Evolutionary conservation across 2,888 invertebrate genomes (phyloP).

Genomic region (Drosophila mulleri): DNA sequence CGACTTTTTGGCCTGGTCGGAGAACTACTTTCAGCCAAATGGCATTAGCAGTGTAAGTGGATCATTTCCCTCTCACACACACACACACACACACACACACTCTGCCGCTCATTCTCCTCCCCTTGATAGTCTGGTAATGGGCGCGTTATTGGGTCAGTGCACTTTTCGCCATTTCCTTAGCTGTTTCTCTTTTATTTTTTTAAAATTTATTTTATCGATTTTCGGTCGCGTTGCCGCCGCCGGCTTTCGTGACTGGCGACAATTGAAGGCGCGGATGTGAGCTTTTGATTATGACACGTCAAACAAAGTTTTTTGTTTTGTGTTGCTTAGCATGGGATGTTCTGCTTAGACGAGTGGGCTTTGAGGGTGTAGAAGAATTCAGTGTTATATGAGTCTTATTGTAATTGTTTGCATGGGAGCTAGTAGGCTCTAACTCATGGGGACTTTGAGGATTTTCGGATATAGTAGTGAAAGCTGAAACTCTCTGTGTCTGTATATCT

Average conservation of each 20-base stretch:
- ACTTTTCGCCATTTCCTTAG: slow-evolving; percentile 47
- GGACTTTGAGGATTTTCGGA: background rate
- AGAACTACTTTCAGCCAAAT: slow-evolving; percentile 82
- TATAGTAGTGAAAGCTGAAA: background rate
- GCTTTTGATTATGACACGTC: slow-evolving; percentile 78
- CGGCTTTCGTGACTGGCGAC: slow-evolving; percentile 66
- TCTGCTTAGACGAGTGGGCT: background rate
- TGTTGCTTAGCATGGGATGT: slow-evolving; percentile 22
- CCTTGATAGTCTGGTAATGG: slow-evolving; percentile 30
- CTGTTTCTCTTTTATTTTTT: background rate
- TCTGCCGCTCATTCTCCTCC: too few relatives aligned
- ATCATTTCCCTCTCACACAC: background rate
- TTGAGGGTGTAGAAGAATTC: background rate
- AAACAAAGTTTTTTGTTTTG: slow-evolving; percentile 23
- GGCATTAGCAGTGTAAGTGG: slow-evolving; percentile 83
- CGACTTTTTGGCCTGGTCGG: slow-evolving; percentile 82
- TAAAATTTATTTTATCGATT: slow-evolving; percentile 73
- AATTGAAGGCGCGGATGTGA: slow-evolving; percentile 72
- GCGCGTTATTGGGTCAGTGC: slow-evolving; percentile 74
- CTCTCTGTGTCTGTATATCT: background rate
- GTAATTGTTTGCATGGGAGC: background rate
- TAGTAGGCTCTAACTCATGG: background rate
- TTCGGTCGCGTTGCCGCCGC: slow-evolving; percentile 34
- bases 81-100: too few relatives aligned
- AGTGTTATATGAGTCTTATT: background rate